These are phyloP conservation scores for Bagarius yarrelli DNA, from an alignment of 2,113 vertebrate genomes.

Conservation along the genomic window DNA sequence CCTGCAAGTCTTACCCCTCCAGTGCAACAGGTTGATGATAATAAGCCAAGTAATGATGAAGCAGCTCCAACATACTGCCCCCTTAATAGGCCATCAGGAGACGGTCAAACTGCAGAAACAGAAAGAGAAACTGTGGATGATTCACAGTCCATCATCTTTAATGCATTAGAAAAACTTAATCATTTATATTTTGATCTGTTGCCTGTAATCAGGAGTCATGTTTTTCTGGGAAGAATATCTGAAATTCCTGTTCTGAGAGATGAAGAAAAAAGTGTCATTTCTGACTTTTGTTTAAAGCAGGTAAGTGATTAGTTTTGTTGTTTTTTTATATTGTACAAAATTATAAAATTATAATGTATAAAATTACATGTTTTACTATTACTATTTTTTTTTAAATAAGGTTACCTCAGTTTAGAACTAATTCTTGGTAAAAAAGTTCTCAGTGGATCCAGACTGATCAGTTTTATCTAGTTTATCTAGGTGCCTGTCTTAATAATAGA, in stretches of 20 bases:
- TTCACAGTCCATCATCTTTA: slow-evolving; percentile 53
- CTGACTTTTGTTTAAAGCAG: slow-evolving; percentile 76
- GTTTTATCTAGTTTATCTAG: too few species aligned
- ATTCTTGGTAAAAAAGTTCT: too few species aligned
- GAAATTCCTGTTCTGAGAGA: slow-evolving; percentile 83
- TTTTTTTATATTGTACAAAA: not conserved
- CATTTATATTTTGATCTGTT: slow-evolving; percentile 82
- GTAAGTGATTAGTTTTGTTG: slow-evolving; percentile 60
- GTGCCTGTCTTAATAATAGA: too few species aligned
- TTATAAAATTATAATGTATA: not conserved
- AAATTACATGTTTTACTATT: too few species aligned
- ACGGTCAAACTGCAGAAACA: not conserved
- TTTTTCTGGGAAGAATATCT: slow-evolving; percentile 78
- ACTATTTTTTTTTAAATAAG: too few species aligned
- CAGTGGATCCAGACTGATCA: too few species aligned
- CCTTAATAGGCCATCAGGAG: not conserved
- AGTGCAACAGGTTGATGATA: slow-evolving; percentile 19
- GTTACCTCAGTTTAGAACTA: too few species aligned
- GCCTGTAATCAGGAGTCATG: slow-evolving; percentile 83
- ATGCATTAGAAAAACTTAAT: slow-evolving; percentile 74
- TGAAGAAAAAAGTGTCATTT: slow-evolving; percentile 85
- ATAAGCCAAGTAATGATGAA: not conserved
- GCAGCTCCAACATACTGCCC: not conserved
- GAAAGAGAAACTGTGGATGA: slow-evolving; percentile 15
- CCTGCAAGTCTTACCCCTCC: slow-evolving; percentile 27